These are phyloP conservation scores for Talpa occidentalis DNA, from an alignment of 2,113 vertebrate genomes.

Conservation along the genomic window DNA sequence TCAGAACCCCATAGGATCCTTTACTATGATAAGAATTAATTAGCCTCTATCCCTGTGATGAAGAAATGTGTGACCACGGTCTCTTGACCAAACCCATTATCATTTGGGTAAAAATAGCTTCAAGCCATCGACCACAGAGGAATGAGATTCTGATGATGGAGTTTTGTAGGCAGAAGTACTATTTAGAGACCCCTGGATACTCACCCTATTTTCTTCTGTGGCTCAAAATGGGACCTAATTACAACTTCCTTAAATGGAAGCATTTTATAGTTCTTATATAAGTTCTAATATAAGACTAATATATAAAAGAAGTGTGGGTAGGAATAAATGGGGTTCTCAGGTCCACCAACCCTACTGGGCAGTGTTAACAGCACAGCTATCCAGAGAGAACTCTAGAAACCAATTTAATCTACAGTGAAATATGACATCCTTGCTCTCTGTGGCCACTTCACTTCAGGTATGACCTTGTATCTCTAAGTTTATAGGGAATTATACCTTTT, in stretches of 20 bases:
- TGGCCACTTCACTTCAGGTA: background rate
- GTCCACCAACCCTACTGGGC: fast-evolving
- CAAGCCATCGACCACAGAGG: background rate
- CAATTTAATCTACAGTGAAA: background rate
- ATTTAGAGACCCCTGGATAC: background rate
- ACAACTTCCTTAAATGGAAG: background rate
- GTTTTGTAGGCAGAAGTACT: background rate
- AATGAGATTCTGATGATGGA: background rate
- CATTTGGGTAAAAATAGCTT: background rate
- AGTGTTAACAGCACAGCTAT: background rate
- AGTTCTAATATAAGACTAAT: background rate
- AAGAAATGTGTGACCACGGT: background rate
- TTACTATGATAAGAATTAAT: background rate
- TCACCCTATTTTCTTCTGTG: background rate
- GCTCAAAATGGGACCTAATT: background rate
- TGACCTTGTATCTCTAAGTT: background rate
- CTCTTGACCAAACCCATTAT: background rate
- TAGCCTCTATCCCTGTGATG: background rate
- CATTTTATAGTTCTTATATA: background rate
- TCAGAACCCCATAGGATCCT: background rate
- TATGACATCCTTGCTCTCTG: background rate
- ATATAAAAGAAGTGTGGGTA: background rate
- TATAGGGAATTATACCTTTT: too few species aligned
- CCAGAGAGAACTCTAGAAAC: background rate
- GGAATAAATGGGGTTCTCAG: background rate